These are phyloP conservation scores for Brachypodius melanocephalos DNA, from an alignment of 2,113 vertebrate genomes.

Conservation along the genomic window DNA sequence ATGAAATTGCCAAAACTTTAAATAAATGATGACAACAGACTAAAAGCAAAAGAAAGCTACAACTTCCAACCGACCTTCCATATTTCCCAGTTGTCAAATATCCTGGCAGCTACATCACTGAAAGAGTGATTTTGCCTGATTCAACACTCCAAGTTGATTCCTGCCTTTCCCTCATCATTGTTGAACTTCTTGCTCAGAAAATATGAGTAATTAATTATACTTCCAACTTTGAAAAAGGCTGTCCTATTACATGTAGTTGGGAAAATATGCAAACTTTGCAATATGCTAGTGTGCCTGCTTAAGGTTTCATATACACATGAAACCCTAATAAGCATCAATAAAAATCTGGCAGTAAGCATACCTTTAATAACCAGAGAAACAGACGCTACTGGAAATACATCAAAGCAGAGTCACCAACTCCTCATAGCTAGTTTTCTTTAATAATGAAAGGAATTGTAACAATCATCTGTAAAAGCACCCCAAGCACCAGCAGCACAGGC, in stretches of 20 bases:
- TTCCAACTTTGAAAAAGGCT: neutral
- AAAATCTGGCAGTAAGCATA: neutral
- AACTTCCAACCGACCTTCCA: neutral
- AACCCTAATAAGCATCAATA: neutral
- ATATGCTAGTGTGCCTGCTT: neutral
- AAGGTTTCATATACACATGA: neutral
- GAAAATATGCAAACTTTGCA: constrained; percentile 19
- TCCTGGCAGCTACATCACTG: neutral
- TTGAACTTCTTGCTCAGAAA: neutral
- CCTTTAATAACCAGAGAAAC: neutral
- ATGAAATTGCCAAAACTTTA: neutral
- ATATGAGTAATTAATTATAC: constrained; percentile 7
- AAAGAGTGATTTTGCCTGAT: neutral
- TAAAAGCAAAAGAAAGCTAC: neutral
- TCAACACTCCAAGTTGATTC: neutral
- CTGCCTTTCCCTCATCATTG: neutral
- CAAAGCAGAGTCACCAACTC: neutral
- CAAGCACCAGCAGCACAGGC: neutral
- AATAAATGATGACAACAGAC: neutral
- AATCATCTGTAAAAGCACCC: neutral
- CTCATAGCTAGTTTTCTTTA: neutral
- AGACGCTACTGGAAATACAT: neutral
- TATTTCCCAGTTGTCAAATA: neutral
- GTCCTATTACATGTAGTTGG: neutral
- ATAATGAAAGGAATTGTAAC: neutral